These are phyloP conservation scores for Drosophila lutescens DNA, from an alignment of 2,888 invertebrate genomes.

Conservation along the genomic window DNA sequence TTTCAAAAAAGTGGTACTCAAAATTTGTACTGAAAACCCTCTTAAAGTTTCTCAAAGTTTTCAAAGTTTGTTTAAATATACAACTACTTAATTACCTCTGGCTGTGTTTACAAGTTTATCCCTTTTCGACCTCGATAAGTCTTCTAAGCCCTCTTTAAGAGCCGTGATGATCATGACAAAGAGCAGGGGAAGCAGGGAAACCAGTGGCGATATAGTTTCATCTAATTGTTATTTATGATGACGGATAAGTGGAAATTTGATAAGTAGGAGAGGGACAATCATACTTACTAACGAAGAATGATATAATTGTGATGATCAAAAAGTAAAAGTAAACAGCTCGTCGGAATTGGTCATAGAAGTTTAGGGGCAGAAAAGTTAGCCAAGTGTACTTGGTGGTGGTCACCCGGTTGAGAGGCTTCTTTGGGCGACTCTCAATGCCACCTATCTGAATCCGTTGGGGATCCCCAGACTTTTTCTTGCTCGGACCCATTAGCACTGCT, in stretches of 20 bases:
- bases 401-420: slow-evolving; percentile 84
- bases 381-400: slow-evolving; percentile 90
- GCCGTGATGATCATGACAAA: slow-evolving; percentile 92
- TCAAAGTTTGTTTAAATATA: too few relatives aligned
- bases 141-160: slow-evolving; percentile 93
- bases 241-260: not conserved
- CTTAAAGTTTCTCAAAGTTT: too few relatives aligned
- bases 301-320: slow-evolving; percentile 89
- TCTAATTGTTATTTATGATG: slow-evolving; percentile 80
- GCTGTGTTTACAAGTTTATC: slow-evolving; percentile 91
- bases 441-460: slow-evolving; percentile 57
- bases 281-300: slow-evolving; percentile 87
- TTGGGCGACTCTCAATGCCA: slow-evolving; percentile 7
- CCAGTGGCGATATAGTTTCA: slow-evolving; percentile 91
- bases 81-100: slow-evolving; percentile 84
- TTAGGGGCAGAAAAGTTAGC: slow-evolving; percentile 91
- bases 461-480: slow-evolving; percentile 5
- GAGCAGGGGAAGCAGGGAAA: slow-evolving; percentile 89
- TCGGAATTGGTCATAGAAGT: slow-evolving; percentile 92
- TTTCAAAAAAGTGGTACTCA: too few relatives aligned
- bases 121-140: slow-evolving; percentile 89
- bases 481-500: slow-evolving; percentile 8
- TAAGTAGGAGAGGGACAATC: not conserved
- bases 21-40: too few relatives aligned
- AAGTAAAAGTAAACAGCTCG: slow-evolving; percentile 94